Percentiles rank a stretch among this genome's conserved stretches.
Evolutionary conservation across 2,797 vertebrate genomes (phyloP).

Genomic region (Spheniscus humboldti): DNA sequence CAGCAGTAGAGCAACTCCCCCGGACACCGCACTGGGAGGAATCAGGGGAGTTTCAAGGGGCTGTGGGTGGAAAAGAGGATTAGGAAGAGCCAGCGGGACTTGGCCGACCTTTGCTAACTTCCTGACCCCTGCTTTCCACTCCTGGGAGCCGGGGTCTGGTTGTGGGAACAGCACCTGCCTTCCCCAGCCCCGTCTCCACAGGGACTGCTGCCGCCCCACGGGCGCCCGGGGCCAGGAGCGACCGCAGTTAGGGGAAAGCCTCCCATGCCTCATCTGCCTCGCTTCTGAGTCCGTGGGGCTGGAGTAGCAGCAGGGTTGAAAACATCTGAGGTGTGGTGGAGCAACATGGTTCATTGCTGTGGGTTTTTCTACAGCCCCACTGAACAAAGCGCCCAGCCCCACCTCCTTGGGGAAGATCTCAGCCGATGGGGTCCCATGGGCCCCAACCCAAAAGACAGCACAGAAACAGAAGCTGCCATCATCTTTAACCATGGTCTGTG

Average conservation of each 20-base stretch:
- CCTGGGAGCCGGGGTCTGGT: neutral
- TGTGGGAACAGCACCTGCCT: conserved; percentile 64
- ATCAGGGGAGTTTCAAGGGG: conserved; percentile 54
- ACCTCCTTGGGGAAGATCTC: neutral
- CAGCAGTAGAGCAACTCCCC: conserved; percentile 30
- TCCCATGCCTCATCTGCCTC: neutral
- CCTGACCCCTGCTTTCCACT: conserved; percentile 13
- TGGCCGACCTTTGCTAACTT: conserved; percentile 54
- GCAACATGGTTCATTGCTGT: neutral
- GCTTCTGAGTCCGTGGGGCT: fast-evolving
- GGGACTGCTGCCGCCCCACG: neutral
- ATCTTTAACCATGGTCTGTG: neutral
- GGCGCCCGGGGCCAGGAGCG: fast-evolving
- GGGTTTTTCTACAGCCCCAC: neutral
- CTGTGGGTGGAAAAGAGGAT: conserved; percentile 61
- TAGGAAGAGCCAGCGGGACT: conserved; percentile 45
- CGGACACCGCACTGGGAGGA: conserved; percentile 8
- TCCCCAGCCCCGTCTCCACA: neutral
- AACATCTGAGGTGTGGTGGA: neutral
- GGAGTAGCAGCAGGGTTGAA: neutral
- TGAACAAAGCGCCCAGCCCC: fast-evolving
- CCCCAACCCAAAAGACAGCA: neutral
- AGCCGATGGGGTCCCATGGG: neutral
- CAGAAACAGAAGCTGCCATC: neutral
- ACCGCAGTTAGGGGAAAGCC: neutral